A percentile compares a stretch with the other conserved stretches of the same genome.
These are phyloP conservation scores for Eustalomyia histrio DNA, from an alignment of 2,888 invertebrate species.

Conservation along the genomic window DNA sequence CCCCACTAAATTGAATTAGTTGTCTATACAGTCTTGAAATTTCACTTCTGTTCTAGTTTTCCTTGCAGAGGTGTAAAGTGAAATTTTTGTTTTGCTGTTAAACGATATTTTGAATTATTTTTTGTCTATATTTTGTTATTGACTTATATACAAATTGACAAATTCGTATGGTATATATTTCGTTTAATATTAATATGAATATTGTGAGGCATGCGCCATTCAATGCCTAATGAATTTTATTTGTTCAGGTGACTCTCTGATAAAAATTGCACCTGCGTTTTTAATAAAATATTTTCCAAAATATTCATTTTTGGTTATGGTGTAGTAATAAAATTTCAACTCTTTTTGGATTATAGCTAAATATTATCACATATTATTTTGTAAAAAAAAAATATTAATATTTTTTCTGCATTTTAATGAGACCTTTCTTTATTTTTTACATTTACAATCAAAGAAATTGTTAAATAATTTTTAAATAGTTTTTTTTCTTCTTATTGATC, in stretches of 20 bases:
- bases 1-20: not conserved
- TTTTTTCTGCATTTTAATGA: constrained; percentile 71
- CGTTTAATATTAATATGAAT: not conserved
- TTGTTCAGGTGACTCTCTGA: not conserved
- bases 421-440: constrained; percentile 34
- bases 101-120: constrained; percentile 22
- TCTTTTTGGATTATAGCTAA: constrained; percentile 55
- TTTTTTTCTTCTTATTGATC: constrained; percentile 23
- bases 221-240: not conserved
- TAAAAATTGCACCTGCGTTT: constrained; percentile 62
- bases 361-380: constrained; percentile 74
- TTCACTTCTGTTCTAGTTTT: constrained; percentile 78
- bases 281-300: constrained; percentile 7
- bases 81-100: constrained; percentile 55
- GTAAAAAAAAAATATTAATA: constrained; percentile 39
- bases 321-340: constrained; percentile 67
- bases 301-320: constrained; percentile 65
- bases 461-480: constrained; percentile 56
- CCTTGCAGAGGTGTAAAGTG: constrained; percentile 66
- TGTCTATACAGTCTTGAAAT: constrained; percentile 62
- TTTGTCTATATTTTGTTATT: constrained; percentile 18
- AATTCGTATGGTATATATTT: not conserved
- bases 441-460: constrained; percentile 43
- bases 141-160: constrained; percentile 11
- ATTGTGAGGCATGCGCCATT: constrained; percentile 30